A percentile compares a stretch with the other conserved stretches of the same genome.
These are phyloP conservation scores for Pelecanoides urinatrix DNA, from an alignment of 2,113 vertebrate genomes.

Conservation along the genomic window DNA sequence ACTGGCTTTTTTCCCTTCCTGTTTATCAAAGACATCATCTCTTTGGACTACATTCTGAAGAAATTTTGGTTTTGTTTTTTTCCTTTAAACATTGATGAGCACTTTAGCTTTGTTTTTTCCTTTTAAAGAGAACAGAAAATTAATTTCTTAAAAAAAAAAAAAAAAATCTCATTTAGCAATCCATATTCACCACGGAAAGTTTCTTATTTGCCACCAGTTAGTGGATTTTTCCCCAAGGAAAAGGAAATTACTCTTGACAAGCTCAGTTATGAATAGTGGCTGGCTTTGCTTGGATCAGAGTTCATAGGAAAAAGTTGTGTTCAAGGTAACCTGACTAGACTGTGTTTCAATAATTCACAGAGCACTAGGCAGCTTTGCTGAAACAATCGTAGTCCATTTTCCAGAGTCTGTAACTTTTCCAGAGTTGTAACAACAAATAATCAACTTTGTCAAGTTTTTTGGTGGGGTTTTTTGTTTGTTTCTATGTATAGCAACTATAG, in stretches of 20 bases:
- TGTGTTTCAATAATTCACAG: background rate
- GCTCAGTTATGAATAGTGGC: slow-evolving; percentile 20
- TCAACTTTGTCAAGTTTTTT: background rate
- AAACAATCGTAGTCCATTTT: background rate
- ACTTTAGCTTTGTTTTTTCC: background rate
- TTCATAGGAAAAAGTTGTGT: slow-evolving; percentile 27
- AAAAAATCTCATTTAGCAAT: background rate
- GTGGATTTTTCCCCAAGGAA: slow-evolving; percentile 45
- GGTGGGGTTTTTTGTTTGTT: background rate
- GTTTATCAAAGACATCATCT: background rate
- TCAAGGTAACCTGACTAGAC: background rate
- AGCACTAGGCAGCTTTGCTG: background rate
- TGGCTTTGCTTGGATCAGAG: slow-evolving; percentile 29
- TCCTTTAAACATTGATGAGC: background rate
- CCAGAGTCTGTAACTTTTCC: background rate
- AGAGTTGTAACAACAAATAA: background rate
- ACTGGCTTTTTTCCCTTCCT: background rate
- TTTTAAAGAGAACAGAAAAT: background rate
- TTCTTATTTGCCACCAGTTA: slow-evolving; percentile 15
- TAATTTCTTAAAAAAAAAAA: background rate
- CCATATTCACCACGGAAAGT: slow-evolving; percentile 1
- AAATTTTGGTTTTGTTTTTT: background rate
- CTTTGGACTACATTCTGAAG: background rate
- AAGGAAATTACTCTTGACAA: slow-evolving; percentile 51
- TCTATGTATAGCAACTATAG: background rate